Percentiles rank a stretch among this genome's conserved stretches.
These are phyloP conservation scores for Orius laevigatus DNA, from an alignment of 1,140 invertebrate species.

Conservation along the genomic window DNA sequence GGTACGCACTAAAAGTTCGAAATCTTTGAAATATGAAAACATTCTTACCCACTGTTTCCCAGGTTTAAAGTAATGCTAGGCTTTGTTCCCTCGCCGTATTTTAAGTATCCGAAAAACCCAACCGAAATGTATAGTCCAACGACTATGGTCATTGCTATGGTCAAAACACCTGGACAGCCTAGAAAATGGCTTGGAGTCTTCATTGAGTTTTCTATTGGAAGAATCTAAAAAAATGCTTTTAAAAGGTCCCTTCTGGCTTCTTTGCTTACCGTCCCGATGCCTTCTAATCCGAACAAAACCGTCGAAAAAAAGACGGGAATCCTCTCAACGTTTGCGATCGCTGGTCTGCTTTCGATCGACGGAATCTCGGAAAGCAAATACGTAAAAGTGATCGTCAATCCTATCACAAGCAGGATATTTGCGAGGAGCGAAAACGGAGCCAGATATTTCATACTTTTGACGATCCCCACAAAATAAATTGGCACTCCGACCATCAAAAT, in stretches of 20 bases:
- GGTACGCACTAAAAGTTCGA: too few species aligned
- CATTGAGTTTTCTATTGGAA: constrained; percentile 84
- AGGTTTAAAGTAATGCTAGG: constrained; percentile 59
- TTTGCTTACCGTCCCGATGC: constrained; percentile 48
- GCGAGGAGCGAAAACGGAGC: constrained; percentile 59
- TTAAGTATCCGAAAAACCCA: constrained; percentile 70
- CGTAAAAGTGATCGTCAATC: constrained; percentile 51
- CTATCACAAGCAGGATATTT: constrained; percentile 46
- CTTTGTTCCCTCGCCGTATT: constrained; percentile 46
- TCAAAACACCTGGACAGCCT: constrained; percentile 66
- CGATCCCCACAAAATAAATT: constrained; percentile 42
- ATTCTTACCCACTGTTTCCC: constrained; percentile 9
- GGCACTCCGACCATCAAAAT: constrained; percentile 41
- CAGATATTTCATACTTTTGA: constrained; percentile 51
- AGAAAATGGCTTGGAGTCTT: constrained; percentile 55
- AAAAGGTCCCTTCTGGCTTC: background rate
- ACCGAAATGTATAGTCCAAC: constrained; percentile 51
- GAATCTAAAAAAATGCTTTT: constrained; percentile 36
- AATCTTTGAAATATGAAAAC: too few species aligned
- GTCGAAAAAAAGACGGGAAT: constrained; percentile 32
- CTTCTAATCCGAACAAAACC: constrained; percentile 65
- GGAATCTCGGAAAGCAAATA: constrained; percentile 38
- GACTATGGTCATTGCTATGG: constrained; percentile 62
- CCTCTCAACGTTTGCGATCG: background rate
- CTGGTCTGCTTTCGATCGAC: constrained; percentile 4